These are phyloP conservation scores for Himalopsyche kuldschensis DNA, from an alignment of 2,888 invertebrate species.

Conservation along the genomic window DNA sequence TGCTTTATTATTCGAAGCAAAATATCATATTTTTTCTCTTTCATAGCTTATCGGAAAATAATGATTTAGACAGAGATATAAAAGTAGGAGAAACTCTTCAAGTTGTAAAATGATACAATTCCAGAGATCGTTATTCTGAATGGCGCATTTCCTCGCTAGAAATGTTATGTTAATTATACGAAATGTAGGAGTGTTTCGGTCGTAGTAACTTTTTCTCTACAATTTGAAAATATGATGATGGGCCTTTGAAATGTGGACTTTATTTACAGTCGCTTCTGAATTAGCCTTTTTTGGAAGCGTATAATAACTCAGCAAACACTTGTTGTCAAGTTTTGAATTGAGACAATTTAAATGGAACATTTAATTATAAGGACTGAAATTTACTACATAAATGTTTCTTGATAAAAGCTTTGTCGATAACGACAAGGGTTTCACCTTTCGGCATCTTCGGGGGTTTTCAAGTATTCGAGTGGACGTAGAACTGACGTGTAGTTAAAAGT, in stretches of 20 bases:
- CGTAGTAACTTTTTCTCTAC: not conserved
- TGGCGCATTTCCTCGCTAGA: not conserved
- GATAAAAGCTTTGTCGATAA: too few species aligned
- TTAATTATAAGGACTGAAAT: too few species aligned
- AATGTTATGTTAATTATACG: not conserved
- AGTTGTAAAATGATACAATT: not conserved
- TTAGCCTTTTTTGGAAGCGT: not conserved
- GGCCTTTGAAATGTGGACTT: not conserved
- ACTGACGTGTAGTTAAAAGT: too few species aligned
- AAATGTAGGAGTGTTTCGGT: not conserved
- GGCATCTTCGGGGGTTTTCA: too few species aligned
- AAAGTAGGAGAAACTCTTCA: not conserved
- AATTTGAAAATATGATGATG: not conserved
- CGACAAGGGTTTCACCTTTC: too few species aligned
- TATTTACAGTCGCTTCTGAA: not conserved
- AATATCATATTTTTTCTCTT: not conserved
- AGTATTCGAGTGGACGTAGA: too few species aligned
- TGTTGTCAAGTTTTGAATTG: not conserved
- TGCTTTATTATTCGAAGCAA: not conserved
- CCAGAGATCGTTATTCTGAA: not conserved
- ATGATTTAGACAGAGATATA: not conserved
- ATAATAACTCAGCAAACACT: not conserved
- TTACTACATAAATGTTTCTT: too few species aligned
- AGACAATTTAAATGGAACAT: not conserved
- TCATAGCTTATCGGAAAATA: not conserved